Evolutionary conservation across 2,888 invertebrate species (phyloP).

Genomic region (Zygogramma bicolorata): DNA sequence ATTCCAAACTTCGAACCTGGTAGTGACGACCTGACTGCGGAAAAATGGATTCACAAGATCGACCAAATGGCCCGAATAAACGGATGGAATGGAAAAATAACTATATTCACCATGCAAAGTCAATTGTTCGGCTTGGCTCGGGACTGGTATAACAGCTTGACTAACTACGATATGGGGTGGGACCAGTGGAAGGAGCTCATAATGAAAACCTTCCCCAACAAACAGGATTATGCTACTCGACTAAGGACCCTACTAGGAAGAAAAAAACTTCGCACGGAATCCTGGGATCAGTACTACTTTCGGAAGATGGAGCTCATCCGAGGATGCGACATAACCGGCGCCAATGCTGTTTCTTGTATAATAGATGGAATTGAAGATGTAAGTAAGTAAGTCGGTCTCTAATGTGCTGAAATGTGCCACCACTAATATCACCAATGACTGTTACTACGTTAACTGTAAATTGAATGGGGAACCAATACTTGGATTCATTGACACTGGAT

Average conservation of each 20-base stretch:
- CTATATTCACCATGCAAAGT: background rate
- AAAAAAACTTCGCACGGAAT: background rate
- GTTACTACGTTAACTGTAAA: background rate
- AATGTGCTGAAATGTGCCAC: background rate
- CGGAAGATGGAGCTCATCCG: background rate
- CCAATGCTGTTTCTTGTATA: background rate
- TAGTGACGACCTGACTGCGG: background rate
- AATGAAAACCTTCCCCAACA: background rate
- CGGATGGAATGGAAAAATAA: background rate
- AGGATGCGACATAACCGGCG: background rate
- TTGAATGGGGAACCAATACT: background rate
- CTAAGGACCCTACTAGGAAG: background rate
- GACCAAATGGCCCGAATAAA: background rate
- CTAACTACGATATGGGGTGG: background rate
- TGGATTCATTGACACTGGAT: background rate
- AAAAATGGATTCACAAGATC: background rate
- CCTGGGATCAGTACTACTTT: background rate
- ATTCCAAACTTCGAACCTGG: background rate
- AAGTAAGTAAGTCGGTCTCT: background rate
- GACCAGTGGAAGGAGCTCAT: background rate
- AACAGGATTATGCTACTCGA: background rate
- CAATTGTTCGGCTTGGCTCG: background rate
- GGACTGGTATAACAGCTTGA: background rate
- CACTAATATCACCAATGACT: background rate
- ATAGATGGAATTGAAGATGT: background rate